Evolutionary conservation across 2,888 invertebrate genomes (phyloP).

Genomic region (Drosophila robusta): DNA sequence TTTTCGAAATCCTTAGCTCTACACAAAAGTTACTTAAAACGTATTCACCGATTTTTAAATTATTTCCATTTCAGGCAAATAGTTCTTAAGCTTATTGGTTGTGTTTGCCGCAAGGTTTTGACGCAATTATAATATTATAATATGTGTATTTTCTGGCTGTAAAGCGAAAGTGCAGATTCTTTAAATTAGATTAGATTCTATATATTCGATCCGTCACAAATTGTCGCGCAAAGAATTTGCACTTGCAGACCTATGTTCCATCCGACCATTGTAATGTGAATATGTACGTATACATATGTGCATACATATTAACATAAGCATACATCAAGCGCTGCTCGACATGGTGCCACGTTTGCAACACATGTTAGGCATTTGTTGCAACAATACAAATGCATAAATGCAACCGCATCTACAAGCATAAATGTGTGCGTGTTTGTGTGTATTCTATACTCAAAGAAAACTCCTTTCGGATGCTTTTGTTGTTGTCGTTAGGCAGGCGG

Average conservation of each 20-base stretch:
- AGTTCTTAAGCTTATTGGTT: too few species aligned
- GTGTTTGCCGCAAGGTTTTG: too few species aligned
- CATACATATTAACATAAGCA: slow-evolving; percentile 8
- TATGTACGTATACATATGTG: not conserved
- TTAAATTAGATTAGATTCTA: too few species aligned
- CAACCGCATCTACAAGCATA: not conserved
- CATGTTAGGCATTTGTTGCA: slow-evolving; percentile 69
- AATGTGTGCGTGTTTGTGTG: slow-evolving; percentile 17
- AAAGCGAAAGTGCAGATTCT: too few species aligned
- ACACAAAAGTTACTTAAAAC: too few species aligned
- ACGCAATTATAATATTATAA: too few species aligned
- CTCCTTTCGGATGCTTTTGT: slow-evolving; percentile 25
- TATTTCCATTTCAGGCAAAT: too few species aligned
- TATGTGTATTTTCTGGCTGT: too few species aligned
- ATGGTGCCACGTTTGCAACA: slow-evolving; percentile 64
- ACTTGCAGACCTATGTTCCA: slow-evolving; percentile 1
- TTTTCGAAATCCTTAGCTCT: too few species aligned
- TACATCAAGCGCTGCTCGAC: slow-evolving; percentile 8
- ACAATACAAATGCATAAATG: slow-evolving; percentile 15
- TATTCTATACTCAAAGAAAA: slow-evolving; percentile 18
- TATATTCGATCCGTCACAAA: too few species aligned
- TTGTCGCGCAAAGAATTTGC: too few species aligned
- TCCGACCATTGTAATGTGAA: slow-evolving; percentile 4
- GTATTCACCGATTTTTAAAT: too few species aligned
- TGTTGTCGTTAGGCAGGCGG: slow-evolving; percentile 9